A percentile compares a stretch with the other conserved stretches of the same genome.
Conservation (phyloP, 1,140 invertebrate genomes). For the Nautilus pompilius region DNA sequence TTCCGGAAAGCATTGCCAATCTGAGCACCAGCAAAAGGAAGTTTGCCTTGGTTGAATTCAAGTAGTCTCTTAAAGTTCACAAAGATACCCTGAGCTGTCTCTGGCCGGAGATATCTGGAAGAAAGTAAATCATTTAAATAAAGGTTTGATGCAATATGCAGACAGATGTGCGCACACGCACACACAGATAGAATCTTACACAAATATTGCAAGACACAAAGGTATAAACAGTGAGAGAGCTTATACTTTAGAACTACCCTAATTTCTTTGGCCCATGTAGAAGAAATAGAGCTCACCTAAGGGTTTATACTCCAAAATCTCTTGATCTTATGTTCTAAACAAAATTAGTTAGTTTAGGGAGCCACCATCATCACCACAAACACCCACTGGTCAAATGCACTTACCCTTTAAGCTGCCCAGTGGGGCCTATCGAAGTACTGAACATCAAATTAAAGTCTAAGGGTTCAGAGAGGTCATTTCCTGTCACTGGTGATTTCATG, state of each 20-base stretch:
- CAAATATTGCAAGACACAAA: background rate
- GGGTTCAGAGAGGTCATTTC: constrained; percentile 90
- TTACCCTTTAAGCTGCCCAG: constrained; percentile 85
- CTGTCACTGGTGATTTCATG: constrained; percentile 92
- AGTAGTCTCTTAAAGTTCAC: constrained; percentile 96
- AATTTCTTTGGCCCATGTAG: background rate
- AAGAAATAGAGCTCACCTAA: background rate
- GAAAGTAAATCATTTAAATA: constrained; percentile 1
- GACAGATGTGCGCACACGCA: too few species aligned
- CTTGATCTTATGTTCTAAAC: background rate
- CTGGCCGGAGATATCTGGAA: constrained; percentile 81
- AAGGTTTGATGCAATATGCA: too few species aligned
- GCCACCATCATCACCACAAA: background rate
- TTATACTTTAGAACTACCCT: too few species aligned
- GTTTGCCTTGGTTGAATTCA: constrained; percentile 93
- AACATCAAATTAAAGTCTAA: constrained; percentile 99
- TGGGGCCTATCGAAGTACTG: constrained; percentile 92
- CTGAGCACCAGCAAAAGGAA: constrained; percentile 98
- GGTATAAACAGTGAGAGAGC: background rate
- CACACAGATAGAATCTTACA: too few species aligned
- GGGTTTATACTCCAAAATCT: background rate
- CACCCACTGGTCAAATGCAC: background rate
- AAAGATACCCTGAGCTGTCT: constrained; percentile 99
- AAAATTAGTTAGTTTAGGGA: background rate
- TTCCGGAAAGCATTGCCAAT: constrained; percentile 98